Conservation (phyloP, 2,113 vertebrate species). For the Ceyx melanurus region DNA sequence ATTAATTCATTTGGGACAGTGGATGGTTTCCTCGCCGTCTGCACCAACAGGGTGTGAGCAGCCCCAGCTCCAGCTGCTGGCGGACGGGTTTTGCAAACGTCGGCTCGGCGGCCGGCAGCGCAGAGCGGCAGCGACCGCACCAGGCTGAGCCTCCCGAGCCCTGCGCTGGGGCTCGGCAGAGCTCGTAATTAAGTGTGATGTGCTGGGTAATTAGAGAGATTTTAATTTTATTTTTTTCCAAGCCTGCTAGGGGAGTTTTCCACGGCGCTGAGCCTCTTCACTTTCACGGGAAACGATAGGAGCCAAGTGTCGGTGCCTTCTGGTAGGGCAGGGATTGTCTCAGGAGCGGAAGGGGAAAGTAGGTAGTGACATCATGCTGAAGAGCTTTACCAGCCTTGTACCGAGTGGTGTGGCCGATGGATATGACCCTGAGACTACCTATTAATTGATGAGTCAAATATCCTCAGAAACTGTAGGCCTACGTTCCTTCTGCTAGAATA, state of each 20-base stretch:
- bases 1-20: conserved; percentile 56
- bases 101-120: not conserved
- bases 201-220: not conserved
- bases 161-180: rapidly evolving
- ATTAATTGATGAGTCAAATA: not conserved
- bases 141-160: rapidly evolving
- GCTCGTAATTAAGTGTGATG: not conserved
- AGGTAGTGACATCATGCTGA: not conserved
- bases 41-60: conserved; percentile 46
- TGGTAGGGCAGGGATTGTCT: not conserved
- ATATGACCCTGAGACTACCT: not conserved
- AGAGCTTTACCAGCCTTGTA: not conserved
- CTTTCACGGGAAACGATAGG: rapidly evolving
- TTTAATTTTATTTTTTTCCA: too few species aligned
- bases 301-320: not conserved
- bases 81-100: not conserved
- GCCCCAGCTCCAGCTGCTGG: conserved; percentile 22
- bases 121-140: rapidly evolving
- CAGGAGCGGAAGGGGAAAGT: not conserved
- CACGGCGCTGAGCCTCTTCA: rapidly evolving
- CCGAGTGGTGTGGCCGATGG: not conserved
- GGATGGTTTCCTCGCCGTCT: conserved; percentile 49
- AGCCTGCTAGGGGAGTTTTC: not conserved
- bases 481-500: not conserved
- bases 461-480: not conserved